These are phyloP conservation scores for Clostera curtula DNA, from an alignment of 2,888 invertebrate genomes.

Conservation along the genomic window DNA sequence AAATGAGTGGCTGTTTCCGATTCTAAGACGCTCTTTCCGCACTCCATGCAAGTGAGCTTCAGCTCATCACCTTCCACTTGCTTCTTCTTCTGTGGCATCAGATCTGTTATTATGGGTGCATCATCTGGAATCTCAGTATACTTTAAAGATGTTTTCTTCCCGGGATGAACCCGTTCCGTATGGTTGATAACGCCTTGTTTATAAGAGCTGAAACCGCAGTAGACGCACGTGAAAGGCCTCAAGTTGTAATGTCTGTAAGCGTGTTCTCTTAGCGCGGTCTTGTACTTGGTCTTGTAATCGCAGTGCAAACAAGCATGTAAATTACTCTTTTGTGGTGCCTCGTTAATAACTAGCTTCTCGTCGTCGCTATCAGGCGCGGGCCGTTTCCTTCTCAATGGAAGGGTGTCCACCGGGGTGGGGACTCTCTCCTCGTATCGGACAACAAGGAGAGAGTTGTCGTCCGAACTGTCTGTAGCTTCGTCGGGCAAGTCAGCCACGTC, in stretches of 20 bases:
- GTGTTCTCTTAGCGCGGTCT: slow-evolving; percentile 45
- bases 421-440: slow-evolving; percentile 50
- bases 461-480: too few relatives aligned
- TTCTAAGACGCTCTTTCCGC: slow-evolving; percentile 34
- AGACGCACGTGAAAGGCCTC: slow-evolving; percentile 53
- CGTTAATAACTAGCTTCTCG: slow-evolving; percentile 40
- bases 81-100: not conserved
- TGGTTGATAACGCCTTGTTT: slow-evolving; percentile 41
- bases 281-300: slow-evolving; percentile 20
- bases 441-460: slow-evolving; percentile 50
- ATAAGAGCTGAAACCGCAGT: slow-evolving; percentile 45
- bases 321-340: slow-evolving; percentile 14
- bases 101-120: too few relatives aligned
- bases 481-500: too few relatives aligned
- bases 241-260: slow-evolving; percentile 58
- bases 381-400: slow-evolving; percentile 15
- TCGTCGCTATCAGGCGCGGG: slow-evolving; percentile 37
- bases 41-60: slow-evolving; percentile 40
- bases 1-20: slow-evolving; percentile 26
- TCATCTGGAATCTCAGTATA: slow-evolving; percentile 25
- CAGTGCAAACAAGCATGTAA: slow-evolving; percentile 42
- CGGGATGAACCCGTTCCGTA: slow-evolving; percentile 34
- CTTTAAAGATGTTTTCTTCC: slow-evolving; percentile 13
- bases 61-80: slow-evolving; percentile 7
- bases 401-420: slow-evolving; percentile 30